Base-by-base conservation (phyloP, 2,797 vertebrate species). In the Peromyscus eremicus region DNA sequence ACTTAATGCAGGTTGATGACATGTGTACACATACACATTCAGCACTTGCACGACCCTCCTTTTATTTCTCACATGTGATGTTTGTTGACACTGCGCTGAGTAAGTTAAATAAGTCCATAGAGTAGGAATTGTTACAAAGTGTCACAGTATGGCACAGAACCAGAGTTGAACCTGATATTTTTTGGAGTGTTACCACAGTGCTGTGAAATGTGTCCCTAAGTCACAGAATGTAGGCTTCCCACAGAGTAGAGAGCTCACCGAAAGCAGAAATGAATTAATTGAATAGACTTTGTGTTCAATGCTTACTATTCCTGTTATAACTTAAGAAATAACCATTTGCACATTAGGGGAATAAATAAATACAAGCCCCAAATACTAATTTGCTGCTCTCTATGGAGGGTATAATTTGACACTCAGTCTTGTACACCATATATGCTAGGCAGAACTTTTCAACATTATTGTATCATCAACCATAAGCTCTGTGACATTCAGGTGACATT, bases 391-490 rank as follows among this genome's bases (percentile, higher is more conserved):
- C 55, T 52, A 13, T 29, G 0, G 9, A 96, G 19, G 1, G 52
- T 70, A 79, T 55, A 82, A 90, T 89, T 64, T 66, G 9, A 83
- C 49, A 81, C 76, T 52, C 21, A 87, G 32, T 68, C 57, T 83
- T 87, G 34, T 32, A 17, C 23, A 37, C n/a, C 11, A 91, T 71
- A 62, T 49, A 34, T 95, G 66, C 43, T 89, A 68, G 40, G 70
- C 9, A 86, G 46, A 68, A 40, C 52, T 85, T 95, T 80, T 75
- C 55, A 83, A 9, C 32, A 71, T 84, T 81, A 70, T 80, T 71
- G 62, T 87, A 75, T 79, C 76, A 76, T 93, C 96, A 66, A 95
- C 37, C 17, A 90, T 95, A 70, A 94, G 25, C 14, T 76, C 43
- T 27, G 27, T 92, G 52, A 83, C 82, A 82, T 57, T 92, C 34